Conservation (phyloP, 1,140 invertebrate species). For the Geopemphigus sp. region DNA sequence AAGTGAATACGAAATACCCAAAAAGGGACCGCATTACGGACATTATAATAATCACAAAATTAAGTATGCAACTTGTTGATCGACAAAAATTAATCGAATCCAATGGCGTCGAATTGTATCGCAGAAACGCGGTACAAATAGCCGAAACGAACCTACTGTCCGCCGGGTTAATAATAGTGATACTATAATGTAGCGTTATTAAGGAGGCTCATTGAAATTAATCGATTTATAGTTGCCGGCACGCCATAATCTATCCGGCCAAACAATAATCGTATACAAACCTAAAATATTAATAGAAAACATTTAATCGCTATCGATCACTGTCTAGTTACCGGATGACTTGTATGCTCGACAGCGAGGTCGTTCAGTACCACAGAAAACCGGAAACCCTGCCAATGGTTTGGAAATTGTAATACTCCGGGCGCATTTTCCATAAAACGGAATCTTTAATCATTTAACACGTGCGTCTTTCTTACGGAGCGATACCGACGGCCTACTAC, state of each 20-base stretch:
- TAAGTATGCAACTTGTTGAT: no score
- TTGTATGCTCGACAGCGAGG: no score
- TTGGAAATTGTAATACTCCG: neutral
- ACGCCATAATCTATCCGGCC: neutral
- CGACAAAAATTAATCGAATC: no score
- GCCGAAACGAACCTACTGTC: no score
- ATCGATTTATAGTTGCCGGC: conserved; percentile 2
- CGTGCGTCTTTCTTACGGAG: neutral
- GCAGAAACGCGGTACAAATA: no score
- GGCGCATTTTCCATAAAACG: neutral
- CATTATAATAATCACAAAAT: no score
- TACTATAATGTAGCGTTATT: neutral
- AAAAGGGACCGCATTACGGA: no score
- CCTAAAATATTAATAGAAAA: neutral
- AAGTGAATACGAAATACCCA: no score
- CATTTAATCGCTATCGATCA: conserved; percentile 17
- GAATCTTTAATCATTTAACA: conserved; percentile 2
- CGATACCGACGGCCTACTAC: neutral
- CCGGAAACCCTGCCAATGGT: no score
- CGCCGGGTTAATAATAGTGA: no score
- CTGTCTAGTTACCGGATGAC: neutral
- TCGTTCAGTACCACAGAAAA: no score
- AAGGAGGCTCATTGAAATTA: neutral
- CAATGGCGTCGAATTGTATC: no score
- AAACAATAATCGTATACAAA: conserved; percentile 2